Percentiles rank a stretch among this genome's conserved stretches.
Evolutionary conservation across 2,797 vertebrate genomes (phyloP).

Genomic region (Phrynocephalus guinanensis): DNA sequence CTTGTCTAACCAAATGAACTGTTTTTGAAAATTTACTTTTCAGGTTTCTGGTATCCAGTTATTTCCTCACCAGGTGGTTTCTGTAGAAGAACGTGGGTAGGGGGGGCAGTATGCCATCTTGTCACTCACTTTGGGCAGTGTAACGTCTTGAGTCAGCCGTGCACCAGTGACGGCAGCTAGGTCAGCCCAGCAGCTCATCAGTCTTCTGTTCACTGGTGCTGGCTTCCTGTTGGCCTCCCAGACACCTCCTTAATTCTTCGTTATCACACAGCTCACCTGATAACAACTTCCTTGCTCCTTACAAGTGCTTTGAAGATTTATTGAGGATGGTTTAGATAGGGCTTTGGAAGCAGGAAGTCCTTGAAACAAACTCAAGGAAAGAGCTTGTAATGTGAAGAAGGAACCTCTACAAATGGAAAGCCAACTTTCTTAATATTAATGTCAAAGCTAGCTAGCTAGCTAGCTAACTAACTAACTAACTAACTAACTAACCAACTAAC

Average conservation of each 20-base stretch:
- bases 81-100: neutral
- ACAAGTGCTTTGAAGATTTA: slow-evolving; percentile 48
- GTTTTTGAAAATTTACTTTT: neutral
- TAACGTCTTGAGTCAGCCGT: neutral
- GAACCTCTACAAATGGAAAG: neutral
- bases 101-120: neutral
- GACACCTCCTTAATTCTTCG: slow-evolving; percentile 34
- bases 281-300: slow-evolving; percentile 40
- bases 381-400: slow-evolving; percentile 6
- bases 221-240: slow-evolving; percentile 1
- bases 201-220: neutral
- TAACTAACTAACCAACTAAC: neutral
- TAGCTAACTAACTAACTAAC: neutral
- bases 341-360: slow-evolving; percentile 36
- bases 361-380: slow-evolving; percentile 7
- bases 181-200: neutral
- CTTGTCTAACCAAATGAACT: neutral
- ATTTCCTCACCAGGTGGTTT: neutral
- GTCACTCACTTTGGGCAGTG: neutral
- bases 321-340: slow-evolving; percentile 16
- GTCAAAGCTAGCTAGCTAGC: too few relatives aligned
- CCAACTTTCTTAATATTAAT: neutral
- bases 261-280: slow-evolving; percentile 33
- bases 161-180: neutral
- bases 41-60: neutral